These are phyloP conservation scores for Neoscelio sp. DNA, from an alignment of 2,888 invertebrate genomes.

Conservation along the genomic window DNA sequence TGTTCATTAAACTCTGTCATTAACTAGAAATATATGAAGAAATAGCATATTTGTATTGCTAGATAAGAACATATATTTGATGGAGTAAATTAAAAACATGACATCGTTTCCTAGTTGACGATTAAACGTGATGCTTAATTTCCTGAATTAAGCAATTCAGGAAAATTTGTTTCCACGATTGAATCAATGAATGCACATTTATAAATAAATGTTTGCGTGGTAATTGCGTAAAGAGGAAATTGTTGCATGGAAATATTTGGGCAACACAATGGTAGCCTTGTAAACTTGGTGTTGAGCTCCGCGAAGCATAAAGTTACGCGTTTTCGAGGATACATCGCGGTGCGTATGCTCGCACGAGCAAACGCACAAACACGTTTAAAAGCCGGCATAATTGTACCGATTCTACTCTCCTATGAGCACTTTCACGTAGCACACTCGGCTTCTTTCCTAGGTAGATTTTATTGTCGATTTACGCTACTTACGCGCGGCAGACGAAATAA, in stretches of 20 bases:
- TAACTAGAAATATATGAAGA: too few species aligned
- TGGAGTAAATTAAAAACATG: too few species aligned
- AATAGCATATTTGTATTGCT: too few species aligned
- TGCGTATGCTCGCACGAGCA: too few species aligned
- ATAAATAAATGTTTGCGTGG: constrained; percentile 6
- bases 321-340: constrained; percentile 46
- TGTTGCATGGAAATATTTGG: constrained; percentile 29
- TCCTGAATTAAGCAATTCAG: neutral
- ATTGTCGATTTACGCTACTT: constrained; percentile 49
- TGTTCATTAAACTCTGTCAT: too few species aligned
- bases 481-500: neutral
- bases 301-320: constrained; percentile 54
- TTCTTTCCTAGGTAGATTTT: constrained; percentile 24
- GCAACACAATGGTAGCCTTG: constrained; percentile 47
- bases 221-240: constrained; percentile 54
- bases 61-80: too few species aligned
- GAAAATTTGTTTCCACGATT: too few species aligned
- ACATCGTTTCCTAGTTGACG: too few species aligned
- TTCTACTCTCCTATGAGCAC: constrained; percentile 34
- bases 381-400: constrained; percentile 29
- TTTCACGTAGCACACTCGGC: constrained; percentile 38
- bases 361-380: constrained; percentile 30
- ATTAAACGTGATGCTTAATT: too few species aligned
- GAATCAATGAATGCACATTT: neutral
- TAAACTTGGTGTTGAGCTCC: constrained; percentile 53